These are phyloP conservation scores for Xenentodon cancila DNA, from an alignment of 2,797 vertebrate species.

Conservation along the genomic window DNA sequence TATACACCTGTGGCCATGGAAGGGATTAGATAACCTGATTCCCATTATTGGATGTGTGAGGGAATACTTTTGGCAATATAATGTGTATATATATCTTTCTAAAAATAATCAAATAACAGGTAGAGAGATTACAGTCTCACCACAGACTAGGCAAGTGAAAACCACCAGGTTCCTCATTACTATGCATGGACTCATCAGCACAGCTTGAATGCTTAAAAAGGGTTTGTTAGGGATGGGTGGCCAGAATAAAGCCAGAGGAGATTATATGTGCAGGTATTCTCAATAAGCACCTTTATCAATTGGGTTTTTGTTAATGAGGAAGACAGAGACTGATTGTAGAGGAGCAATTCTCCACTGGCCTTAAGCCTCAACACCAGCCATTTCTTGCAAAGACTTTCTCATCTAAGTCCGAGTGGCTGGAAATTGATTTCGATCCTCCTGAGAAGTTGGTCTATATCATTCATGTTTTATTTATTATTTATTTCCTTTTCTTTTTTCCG, in stretches of 20 bases:
- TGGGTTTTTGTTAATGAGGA: conserved; percentile 54
- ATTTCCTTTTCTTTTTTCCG: conserved; percentile 16
- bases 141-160: conserved; percentile 12
- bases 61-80: no score
- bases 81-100: not conserved
- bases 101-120: conserved; percentile 1
- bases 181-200: conserved; percentile 36
- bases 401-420: conserved; percentile 46
- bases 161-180: conserved; percentile 36
- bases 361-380: conserved; percentile 31
- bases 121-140: conserved; percentile 3
- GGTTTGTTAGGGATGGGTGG: conserved; percentile 11
- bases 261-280: conserved; percentile 51
- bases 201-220: conserved; percentile 35
- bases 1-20: no score
- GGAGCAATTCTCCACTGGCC: conserved; percentile 40
- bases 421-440: conserved; percentile 68
- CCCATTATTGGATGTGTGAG: no score
- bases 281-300: conserved; percentile 54
- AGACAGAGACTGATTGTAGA: conserved; percentile 26
- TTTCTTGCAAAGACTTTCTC: conserved; percentile 55
- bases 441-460: conserved; percentile 54
- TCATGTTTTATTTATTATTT: conserved; percentile 33
- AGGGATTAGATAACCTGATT: no score
- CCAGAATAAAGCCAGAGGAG: conserved; percentile 36